These are phyloP conservation scores for Patiria miniata DNA, from an alignment of 35 echinoderm and acorn worm genomes.

Conservation along the genomic window DNA sequence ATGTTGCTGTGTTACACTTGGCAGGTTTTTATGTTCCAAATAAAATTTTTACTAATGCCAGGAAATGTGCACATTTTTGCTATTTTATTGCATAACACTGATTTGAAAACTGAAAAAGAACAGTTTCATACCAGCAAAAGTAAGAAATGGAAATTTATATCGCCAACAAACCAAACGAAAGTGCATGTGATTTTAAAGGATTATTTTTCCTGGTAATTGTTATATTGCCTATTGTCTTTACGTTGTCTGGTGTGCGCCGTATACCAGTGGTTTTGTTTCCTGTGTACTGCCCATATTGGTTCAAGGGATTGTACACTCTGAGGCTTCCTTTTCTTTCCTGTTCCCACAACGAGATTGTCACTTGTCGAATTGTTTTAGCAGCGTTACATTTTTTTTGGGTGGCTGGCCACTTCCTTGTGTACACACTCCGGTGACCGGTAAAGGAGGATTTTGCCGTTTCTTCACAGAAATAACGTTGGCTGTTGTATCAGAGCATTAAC, in stretches of 20 bases:
- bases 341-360: neutral
- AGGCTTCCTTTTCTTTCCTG: conserved; percentile 5
- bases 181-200: too few species aligned
- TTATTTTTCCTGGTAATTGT: neutral
- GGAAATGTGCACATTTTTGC: too few species aligned
- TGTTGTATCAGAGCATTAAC: too few species aligned
- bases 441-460: too few species aligned
- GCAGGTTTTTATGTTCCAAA: too few species aligned
- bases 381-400: neutral
- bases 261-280: neutral
- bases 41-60: too few species aligned
- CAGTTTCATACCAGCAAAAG: neutral
- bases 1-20: too few species aligned
- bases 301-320: neutral
- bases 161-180: neutral
- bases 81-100: too few species aligned
- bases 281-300: conserved; percentile 5
- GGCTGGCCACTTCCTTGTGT: too few species aligned
- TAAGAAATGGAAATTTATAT: neutral
- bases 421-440: too few species aligned
- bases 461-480: too few species aligned
- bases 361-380: neutral
- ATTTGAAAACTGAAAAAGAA: too few species aligned
- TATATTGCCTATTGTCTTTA: neutral
- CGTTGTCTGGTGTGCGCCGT: neutral